These are phyloP conservation scores for Labroides dimidiatus DNA, from an alignment of 2,797 vertebrate genomes.

Conservation along the genomic window DNA sequence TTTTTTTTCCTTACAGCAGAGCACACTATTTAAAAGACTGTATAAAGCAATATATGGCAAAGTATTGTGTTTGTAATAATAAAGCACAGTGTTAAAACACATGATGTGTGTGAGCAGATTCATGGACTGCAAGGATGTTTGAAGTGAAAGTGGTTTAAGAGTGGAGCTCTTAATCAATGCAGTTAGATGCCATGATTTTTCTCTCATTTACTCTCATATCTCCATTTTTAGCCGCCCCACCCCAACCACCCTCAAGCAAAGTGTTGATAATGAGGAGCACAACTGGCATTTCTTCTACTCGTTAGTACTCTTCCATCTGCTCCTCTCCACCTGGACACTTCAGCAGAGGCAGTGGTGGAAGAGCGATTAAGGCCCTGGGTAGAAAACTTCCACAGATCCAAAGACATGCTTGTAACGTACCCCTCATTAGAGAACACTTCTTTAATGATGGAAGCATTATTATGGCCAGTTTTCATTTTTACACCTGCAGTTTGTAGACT, in stretches of 20 bases:
- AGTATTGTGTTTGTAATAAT: constrained; percentile 78
- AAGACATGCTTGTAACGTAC: constrained; percentile 23
- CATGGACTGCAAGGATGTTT: constrained; percentile 1
- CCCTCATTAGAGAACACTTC: constrained; percentile 51
- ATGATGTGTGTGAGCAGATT: constrained; percentile 1
- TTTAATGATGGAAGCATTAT: constrained; percentile 34
- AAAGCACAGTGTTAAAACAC: constrained; percentile 72
- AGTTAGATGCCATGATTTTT: constrained; percentile 5
- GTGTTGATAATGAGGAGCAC: constrained; percentile 62
- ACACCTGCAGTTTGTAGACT: constrained; percentile 33
- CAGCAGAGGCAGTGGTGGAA: constrained; percentile 31
- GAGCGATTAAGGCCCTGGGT: constrained; percentile 47
- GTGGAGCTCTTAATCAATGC: constrained; percentile 28
- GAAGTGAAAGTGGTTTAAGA: constrained; percentile 5
- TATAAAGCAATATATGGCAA: constrained; percentile 76
- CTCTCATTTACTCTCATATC: constrained; percentile 43
- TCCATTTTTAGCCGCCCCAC: constrained; percentile 64
- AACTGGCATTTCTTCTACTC: constrained; percentile 48
- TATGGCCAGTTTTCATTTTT: constrained; percentile 43
- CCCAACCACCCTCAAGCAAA: constrained; percentile 66
- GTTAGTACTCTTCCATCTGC: constrained; percentile 77
- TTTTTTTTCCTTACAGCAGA: constrained; percentile 57
- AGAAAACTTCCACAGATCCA: constrained; percentile 37
- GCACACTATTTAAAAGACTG: constrained; percentile 69
- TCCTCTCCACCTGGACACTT: constrained; percentile 73